Evolutionary conservation across 2,888 invertebrate genomes (phyloP), one percentile per base, ranked within the genome.

Genomic region (Elysia crispata): DNA sequence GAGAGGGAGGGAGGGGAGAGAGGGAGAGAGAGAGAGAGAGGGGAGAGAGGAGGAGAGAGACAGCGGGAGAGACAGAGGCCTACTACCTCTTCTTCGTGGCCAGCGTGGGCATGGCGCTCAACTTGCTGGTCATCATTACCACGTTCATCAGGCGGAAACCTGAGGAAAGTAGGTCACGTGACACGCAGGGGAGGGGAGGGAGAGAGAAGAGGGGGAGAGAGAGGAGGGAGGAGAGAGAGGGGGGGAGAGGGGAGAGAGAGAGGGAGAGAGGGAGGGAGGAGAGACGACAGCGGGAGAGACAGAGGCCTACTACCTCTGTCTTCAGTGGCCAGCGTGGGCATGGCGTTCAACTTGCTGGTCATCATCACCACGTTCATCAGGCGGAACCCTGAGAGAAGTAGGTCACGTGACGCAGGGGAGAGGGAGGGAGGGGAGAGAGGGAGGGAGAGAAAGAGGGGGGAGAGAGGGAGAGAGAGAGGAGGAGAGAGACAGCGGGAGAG

Each of bases 291-390:
- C 18, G 70, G 30, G 0, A 23, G 57, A n/a, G 31, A n/a, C 30
- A 15, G 70, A 91, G 83, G 92, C 91, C 8, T 86, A 90, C 75
- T 91, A 89, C 78, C n/a, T n/a, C 86, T 92, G 50, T 91, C 90
- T 83, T 87, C 90, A 77, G 87, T 90, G 49, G 90, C 90, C 20
- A 86, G 88, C 18, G 79, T 88, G 31, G 92, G 92, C 64, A 86
- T 91, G 79, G 79, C 88, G 64, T 86, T 91, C 23, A 92, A 92
- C 85, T 69, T 89, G 33, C 72, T 89, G 23, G 89, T 92, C 15
- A 86, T 91, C 76, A 69, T 87, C 74, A 89, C 87, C 70, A 87
- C 91, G 41, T 84, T 91, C 33, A 79, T 89, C 20, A 87, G 90
- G 54, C 83, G 87, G 69, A 86, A 74, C n/a, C 33, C 73, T 77